A percentile compares a stretch with the other conserved stretches of the same genome.
Conservation (phyloP, 2,888 invertebrate species). For the Phasia obesa region DNA sequence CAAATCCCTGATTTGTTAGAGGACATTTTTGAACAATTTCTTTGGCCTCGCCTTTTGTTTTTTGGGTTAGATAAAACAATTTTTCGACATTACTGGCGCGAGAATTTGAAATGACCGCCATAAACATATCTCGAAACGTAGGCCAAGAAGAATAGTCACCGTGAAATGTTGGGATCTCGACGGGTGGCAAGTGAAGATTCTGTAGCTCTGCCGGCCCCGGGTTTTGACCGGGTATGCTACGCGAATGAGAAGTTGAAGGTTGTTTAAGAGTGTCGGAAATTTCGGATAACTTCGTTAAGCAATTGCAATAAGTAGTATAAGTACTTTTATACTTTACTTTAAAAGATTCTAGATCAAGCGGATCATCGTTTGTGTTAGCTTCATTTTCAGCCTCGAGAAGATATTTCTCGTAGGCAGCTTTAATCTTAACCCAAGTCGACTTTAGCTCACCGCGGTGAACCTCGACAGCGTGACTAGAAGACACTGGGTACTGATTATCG, state of each 20-base stretch:
- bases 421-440: not conserved
- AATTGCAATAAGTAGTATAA: not conserved
- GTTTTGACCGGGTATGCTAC: not conserved
- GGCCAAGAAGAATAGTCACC: too few species aligned
- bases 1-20: conserved; percentile 7
- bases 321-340: not conserved
- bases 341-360: not conserved
- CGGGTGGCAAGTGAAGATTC: too few species aligned
- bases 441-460: not conserved
- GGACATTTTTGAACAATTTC: conserved; percentile 1
- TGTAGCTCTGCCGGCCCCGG: too few species aligned
- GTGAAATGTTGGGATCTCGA: too few species aligned
- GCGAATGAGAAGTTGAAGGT: not conserved
- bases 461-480: not conserved
- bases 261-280: not conserved
- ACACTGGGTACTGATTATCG: not conserved
- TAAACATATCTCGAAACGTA: not conserved
- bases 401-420: not conserved
- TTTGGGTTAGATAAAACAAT: not conserved
- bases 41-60: conserved; percentile 5
- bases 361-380: not conserved
- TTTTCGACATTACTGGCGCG: not conserved
- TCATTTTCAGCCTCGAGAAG: not conserved
- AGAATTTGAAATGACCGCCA: not conserved
- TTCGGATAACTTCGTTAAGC: not conserved